Percentiles rank a stretch among this genome's conserved stretches.
phyloP scores from a whole-genome alignment of 2,888 invertebrate species.

The Eilema depressum region DNA sequence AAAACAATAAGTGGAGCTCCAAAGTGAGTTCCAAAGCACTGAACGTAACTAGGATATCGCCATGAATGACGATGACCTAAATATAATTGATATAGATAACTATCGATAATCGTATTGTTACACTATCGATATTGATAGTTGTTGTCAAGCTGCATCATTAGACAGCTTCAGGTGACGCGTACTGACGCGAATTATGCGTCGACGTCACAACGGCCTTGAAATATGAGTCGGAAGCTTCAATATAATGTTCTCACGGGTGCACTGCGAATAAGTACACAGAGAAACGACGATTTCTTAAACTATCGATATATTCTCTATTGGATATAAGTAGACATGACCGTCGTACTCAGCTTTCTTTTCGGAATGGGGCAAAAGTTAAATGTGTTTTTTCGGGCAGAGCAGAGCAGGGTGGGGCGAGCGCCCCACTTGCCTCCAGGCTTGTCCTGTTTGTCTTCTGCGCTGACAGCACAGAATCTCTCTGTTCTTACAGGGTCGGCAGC shows the following conservation, averaged over 20 bases:
- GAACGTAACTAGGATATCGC: no score
- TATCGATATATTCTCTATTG: neutral
- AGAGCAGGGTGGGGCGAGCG: no score
- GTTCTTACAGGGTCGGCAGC: no score
- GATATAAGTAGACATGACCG: neutral
- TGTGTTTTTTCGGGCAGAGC: no score
- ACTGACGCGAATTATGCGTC: neutral
- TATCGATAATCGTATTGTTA: neutral
- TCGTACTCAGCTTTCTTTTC: no score
- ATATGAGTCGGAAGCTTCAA: neutral
- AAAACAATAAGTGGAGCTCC: no score
- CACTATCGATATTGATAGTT: constrained; percentile 7
- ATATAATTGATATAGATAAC: neutral
- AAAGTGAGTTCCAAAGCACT: no score
- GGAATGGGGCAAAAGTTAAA: no score
- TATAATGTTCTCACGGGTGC: neutral
- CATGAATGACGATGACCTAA: no score
- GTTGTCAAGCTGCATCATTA: constrained; percentile 2
- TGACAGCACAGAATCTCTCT: no score
- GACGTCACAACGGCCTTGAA: neutral
- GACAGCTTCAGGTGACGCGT: neutral
- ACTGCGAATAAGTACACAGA: neutral
- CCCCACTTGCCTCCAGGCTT: no score
- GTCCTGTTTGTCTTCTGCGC: no score
- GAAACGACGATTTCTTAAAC: neutral